phyloP scores from a whole-genome alignment of 2,113 vertebrate species.

The Hiodon alosoides region DNA sequence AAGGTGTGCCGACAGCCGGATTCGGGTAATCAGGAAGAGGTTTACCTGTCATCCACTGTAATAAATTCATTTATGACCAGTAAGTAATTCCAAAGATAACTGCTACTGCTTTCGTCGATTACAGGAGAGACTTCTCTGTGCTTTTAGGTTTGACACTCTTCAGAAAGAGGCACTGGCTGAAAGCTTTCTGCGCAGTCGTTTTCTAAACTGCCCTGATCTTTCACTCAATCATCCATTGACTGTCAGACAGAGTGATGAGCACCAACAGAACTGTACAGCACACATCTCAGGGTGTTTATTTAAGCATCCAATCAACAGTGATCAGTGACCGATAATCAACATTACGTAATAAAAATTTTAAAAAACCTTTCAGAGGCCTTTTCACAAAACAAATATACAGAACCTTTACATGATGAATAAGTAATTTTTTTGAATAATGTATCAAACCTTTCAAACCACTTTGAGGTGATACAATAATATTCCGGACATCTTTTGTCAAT shows the following conservation, averaged over 20 bases:
- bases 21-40: conserved; percentile 39
- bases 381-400: too few species aligned
- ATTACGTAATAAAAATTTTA: background rate
- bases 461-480: background rate
- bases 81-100: conserved; percentile 16
- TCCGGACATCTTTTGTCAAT: background rate
- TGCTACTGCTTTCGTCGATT: background rate
- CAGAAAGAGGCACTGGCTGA: background rate
- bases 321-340: background rate
- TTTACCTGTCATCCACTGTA: conserved; percentile 26
- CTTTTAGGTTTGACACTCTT: conserved; percentile 6
- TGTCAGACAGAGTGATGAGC: background rate
- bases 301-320: background rate
- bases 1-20: conserved; percentile 28
- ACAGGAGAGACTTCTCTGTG: background rate
- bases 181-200: background rate
- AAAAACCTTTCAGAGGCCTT: background rate
- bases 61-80: conserved; percentile 29
- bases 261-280: background rate
- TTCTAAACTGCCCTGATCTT: background rate
- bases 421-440: background rate
- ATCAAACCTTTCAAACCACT: background rate
- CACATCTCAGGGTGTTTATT: background rate
- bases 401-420: too few species aligned
- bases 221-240: background rate